Percentiles rank a stretch among this genome's conserved stretches.
Conservation (phyloP, 2,113 vertebrate species). For the Callipepla squamata region DNA sequence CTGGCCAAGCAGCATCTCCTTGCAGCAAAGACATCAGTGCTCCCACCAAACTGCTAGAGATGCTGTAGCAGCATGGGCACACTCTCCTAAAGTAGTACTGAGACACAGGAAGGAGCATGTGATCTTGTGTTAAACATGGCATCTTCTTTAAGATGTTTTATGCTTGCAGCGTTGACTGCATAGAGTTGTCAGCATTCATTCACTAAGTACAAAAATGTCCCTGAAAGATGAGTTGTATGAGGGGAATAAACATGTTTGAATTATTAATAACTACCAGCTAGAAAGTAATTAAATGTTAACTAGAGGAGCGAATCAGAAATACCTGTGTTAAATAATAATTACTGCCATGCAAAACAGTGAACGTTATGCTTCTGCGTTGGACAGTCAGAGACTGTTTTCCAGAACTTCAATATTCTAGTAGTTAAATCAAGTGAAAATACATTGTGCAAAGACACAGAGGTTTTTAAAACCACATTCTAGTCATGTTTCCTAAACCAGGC, state of each 20-base stretch:
- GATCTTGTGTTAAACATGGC: rapidly evolving
- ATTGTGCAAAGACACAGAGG: not conserved
- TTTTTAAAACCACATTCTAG: not conserved
- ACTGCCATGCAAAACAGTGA: not conserved
- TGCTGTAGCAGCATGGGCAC: rapidly evolving
- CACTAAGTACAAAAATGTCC: not conserved
- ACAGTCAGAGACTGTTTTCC: not conserved
- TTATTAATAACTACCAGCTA: not conserved
- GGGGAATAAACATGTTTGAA: not conserved
- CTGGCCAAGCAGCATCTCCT: not conserved
- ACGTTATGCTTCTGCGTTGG: not conserved
- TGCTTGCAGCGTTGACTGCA: not conserved
- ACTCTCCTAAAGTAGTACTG: rapidly evolving
- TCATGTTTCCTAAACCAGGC: not conserved
- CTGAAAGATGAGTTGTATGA: not conserved
- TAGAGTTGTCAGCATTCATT: not conserved
- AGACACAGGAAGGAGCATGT: not conserved
- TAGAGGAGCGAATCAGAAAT: not conserved
- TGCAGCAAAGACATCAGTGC: no score
- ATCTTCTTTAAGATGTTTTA: not conserved
- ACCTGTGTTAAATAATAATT: not conserved
- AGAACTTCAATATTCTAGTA: not conserved
- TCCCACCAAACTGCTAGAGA: not conserved
- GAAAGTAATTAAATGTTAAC: not conserved
- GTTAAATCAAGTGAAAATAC: not conserved